Base-by-base conservation (phyloP, 2,888 invertebrate genomes). In the Netelia virgata region DNA sequence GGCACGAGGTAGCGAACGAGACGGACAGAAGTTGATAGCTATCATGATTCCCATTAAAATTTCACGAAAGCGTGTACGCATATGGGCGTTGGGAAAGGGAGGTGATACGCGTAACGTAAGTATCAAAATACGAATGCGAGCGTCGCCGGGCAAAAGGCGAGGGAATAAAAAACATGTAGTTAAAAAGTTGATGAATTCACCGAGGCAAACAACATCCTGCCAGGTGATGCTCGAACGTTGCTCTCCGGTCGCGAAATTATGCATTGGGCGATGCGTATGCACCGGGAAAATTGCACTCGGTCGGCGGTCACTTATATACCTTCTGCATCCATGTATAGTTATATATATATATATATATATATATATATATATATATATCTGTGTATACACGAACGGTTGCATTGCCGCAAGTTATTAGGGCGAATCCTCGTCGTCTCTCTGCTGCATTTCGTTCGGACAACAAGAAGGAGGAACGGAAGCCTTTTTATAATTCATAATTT, bases 181-280 rank as follows among this genome's bases (percentile, higher is more conserved):
- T 63, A 18, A 63, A 20, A 53, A 28, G 28, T 50, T 10, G 6
- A 66, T 68, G 8, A n/a, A 28, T 50, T 50, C 69, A 69, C 9
- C n/a, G 36, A 63, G 63, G 50, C 23, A 69, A 63, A 57, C 75
- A 81, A 81, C 81, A 75, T 81, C 81, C 81, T 81, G 81, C 81
- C 75, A 81, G 81, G 81, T 81, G 81, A 81, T 81, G 61, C 61
- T 69, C 81, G 75, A 69, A 43, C 81, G 74, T 75, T 75, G 74
- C 81, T 69, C 75, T 69, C 10, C 63, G 81, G 75, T 81, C 53
- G 69, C 50, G 53, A 75, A 75, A 81, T 81, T 81, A 81, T 81
- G 69, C 81, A 75, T 70, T 63, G 63, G 28, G 69, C 3, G 23
- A n/a, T 74, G 68, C 75, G 10, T 70, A 55, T 64, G 43, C 63